Conservation (phyloP, 2,113 vertebrate genomes). For the Callipepla squamata region DNA sequence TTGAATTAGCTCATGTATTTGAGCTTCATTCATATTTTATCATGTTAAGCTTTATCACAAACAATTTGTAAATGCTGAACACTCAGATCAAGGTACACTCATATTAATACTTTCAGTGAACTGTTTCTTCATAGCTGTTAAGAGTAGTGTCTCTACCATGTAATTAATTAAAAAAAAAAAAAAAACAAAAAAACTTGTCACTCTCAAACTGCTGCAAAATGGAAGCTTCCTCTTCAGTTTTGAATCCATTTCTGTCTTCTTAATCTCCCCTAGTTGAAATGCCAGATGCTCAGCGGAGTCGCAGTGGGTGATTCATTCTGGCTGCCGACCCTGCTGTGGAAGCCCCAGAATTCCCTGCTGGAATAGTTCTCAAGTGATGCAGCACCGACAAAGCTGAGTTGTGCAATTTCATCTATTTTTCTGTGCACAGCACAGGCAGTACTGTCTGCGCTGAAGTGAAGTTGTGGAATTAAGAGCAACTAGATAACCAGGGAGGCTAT, state of each 20-base stretch:
- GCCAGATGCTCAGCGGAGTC: not conserved
- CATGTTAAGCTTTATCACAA: not conserved
- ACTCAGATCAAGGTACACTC: not conserved
- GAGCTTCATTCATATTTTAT: not conserved
- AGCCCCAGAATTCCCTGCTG: not conserved
- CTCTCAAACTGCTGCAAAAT: slow-evolving; percentile 1
- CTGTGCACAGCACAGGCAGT: not conserved
- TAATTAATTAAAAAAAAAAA: not conserved
- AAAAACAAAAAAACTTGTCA: not conserved
- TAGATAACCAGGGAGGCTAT: not conserved
- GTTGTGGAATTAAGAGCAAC: not conserved
- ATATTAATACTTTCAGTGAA: not conserved
- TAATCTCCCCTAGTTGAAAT: not conserved
- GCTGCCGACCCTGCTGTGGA: not conserved
- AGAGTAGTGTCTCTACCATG: not conserved
- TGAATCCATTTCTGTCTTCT: not conserved
- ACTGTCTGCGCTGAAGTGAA: not conserved
- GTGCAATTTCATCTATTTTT: not conserved
- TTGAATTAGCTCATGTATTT: not conserved
- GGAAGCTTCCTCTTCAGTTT: not conserved
- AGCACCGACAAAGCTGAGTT: not conserved
- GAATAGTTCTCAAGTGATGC: not conserved
- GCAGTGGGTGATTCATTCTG: not conserved
- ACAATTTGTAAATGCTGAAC: not conserved
- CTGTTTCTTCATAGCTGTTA: not conserved